Evolutionary conservation across 2,113 vertebrate genomes (phyloP).

Genomic region (Lampris megalopsis): DNA sequence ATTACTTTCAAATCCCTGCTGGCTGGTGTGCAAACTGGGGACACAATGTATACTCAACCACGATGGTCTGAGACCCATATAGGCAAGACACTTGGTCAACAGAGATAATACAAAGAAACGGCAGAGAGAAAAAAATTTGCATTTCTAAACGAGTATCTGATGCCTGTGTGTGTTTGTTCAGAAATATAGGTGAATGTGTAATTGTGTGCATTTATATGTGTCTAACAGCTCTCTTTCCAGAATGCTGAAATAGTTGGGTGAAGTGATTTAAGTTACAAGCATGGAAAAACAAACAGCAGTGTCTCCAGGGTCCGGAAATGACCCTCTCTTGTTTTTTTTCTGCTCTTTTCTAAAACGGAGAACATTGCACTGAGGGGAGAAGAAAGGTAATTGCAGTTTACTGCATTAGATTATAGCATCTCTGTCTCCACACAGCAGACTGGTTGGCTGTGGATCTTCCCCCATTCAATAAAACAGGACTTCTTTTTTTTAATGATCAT

Average conservation of each 20-base stretch:
- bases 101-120: background rate
- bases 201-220: background rate
- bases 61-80: no score
- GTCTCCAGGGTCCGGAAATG: conserved; percentile 64
- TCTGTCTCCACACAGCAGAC: conserved; percentile 43
- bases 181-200: background rate
- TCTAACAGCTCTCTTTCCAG: conserved; percentile 11
- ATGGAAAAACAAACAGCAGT: conserved; percentile 64
- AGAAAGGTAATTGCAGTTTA: conserved; percentile 45
- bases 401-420: conserved; percentile 62
- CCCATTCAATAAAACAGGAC: conserved; percentile 19
- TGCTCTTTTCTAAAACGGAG: conserved; percentile 34
- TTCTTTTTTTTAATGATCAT: conserved; percentile 21
- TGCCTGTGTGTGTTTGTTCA: background rate
- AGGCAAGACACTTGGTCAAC: background rate
- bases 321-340: conserved; percentile 32
- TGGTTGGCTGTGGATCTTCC: conserved; percentile 37
- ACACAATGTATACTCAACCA: no score
- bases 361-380: conserved; percentile 38
- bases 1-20: no score
- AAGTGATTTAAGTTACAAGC: conserved; percentile 26
- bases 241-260: conserved; percentile 22
- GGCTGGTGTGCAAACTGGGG: no score
- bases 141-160: background rate
- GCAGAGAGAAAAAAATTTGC: background rate